Evolutionary conservation across 1,140 invertebrate genomes (phyloP).

Genomic region (Drosophila lini): DNA sequence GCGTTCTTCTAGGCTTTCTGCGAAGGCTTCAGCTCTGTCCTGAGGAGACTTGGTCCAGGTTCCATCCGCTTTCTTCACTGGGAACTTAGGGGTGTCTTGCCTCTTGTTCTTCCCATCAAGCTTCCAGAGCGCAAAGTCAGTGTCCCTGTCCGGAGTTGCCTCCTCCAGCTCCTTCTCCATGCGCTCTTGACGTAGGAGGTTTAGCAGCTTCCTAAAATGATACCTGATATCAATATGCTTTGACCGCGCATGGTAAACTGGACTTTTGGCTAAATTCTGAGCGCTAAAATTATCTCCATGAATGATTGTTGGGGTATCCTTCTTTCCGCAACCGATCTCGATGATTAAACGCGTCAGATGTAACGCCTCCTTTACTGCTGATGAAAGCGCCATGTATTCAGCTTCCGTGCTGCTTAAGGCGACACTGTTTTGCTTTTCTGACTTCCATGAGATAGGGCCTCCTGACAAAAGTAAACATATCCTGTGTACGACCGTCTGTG

Average conservation of each 20-base stretch:
- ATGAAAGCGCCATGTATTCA: constrained; percentile 75
- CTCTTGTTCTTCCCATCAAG: no score
- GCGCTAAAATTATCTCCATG: background rate
- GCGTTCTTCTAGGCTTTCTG: no score
- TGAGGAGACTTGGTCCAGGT: no score
- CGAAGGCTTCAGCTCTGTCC: no score
- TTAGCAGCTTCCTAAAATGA: no score
- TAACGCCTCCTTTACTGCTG: constrained; percentile 40
- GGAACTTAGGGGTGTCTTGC: no score
- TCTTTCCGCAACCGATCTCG: background rate
- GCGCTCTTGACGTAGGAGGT: no score
- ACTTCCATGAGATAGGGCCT: constrained; percentile 67
- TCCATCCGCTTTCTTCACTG: no score
- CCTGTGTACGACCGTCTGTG: constrained; percentile 72
- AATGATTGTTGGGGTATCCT: background rate
- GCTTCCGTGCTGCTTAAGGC: constrained; percentile 73
- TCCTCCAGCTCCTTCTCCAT: no score
- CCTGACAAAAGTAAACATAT: constrained; percentile 33
- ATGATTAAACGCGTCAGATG: background rate
- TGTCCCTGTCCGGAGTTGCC: no score
- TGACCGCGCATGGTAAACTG: background rate
- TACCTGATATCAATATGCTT: background rate
- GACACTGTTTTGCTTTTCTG: constrained; percentile 71
- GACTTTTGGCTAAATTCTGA: background rate
- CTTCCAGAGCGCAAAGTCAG: no score